phyloP scores from a whole-genome alignment of 2,797 vertebrate species.

The Podarcis siculus region DNA sequence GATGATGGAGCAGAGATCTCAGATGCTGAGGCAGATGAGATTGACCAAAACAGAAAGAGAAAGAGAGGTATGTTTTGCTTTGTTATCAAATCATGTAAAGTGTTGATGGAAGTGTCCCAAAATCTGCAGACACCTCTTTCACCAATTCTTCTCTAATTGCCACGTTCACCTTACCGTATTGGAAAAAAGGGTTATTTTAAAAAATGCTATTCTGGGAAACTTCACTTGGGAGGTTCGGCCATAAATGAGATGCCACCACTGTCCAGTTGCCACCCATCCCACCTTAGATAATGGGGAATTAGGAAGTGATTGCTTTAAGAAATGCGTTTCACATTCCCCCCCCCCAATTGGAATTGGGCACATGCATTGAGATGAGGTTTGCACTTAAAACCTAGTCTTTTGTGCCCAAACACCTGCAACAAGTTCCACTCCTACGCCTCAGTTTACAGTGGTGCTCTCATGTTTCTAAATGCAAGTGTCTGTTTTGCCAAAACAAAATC shows the following conservation, averaged over 20 bases:
- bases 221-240: too few relatives aligned
- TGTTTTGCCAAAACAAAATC: neutral
- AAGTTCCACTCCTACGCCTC: neutral
- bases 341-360: too few relatives aligned
- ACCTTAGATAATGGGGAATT: too few relatives aligned
- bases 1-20: conserved; percentile 99
- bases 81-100: neutral
- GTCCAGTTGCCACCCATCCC: too few relatives aligned
- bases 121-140: neutral
- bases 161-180: too few relatives aligned
- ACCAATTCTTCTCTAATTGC: neutral
- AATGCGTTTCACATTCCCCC: too few relatives aligned
- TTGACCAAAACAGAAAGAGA: conserved; percentile 93
- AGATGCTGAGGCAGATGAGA: conserved; percentile 98
- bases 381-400: neutral
- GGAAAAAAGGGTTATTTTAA: too few relatives aligned
- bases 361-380: neutral
- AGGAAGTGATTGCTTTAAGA: too few relatives aligned
- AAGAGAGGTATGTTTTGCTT: conserved; percentile 85
- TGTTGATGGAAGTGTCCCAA: neutral
- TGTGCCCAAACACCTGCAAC: neutral
- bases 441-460: neutral
- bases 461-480: neutral
- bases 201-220: neutral
- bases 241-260: too few relatives aligned